Percentiles rank a stretch among this genome's conserved stretches.
phyloP scores from a whole-genome alignment of 2,797 vertebrate genomes.

The Periparus ater region DNA sequence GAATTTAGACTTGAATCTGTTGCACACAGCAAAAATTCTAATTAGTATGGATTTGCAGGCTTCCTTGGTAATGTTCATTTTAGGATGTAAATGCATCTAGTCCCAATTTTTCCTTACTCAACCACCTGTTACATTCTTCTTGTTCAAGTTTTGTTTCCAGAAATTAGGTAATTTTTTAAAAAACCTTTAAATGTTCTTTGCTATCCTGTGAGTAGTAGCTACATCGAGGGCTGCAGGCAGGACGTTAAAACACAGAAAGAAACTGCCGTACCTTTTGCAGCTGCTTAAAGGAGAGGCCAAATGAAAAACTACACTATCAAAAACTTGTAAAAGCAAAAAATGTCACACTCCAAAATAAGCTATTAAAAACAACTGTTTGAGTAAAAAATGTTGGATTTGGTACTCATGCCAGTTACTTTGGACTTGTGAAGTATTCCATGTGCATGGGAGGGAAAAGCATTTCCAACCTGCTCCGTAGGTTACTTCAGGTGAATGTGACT shows the following conservation, averaged over 20 bases:
- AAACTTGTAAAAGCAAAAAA: not conserved
- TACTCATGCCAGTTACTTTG: not conserved
- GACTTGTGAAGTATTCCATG: accelerated
- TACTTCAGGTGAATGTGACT: accelerated
- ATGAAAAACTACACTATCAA: not conserved
- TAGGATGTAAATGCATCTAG: not conserved
- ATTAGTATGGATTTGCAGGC: not conserved
- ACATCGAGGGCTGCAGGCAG: not conserved
- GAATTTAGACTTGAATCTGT: not conserved
- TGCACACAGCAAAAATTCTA: not conserved
- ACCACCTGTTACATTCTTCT: not conserved
- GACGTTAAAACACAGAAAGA: not conserved
- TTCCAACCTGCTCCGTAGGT: not conserved
- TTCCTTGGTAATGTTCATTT: not conserved
- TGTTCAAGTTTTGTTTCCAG: not conserved
- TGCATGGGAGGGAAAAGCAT: not conserved
- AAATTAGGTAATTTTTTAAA: not conserved
- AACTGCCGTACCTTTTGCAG: not conserved
- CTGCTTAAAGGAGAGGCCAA: not conserved
- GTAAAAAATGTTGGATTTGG: not conserved
- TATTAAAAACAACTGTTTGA: not conserved
- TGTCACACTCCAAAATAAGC: not conserved
- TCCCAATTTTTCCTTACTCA: not conserved
- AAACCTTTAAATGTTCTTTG: not conserved
- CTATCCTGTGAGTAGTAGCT: not conserved